These are phyloP conservation scores for Thomomys bottae DNA, from an alignment of 2,113 vertebrate genomes.

Conservation along the genomic window DNA sequence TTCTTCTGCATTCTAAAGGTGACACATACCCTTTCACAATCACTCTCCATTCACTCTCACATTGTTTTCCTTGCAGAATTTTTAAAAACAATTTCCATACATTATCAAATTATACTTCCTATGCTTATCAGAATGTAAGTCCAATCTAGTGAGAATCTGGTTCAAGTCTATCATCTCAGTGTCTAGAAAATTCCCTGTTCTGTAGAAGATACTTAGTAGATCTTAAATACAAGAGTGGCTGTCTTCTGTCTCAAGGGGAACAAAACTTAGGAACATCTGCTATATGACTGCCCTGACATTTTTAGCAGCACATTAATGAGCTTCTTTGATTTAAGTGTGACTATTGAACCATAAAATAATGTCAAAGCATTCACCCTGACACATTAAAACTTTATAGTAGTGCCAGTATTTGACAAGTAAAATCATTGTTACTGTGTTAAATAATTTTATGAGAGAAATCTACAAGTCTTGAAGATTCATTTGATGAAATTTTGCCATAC, in stretches of 20 bases:
- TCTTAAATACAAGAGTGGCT: conserved; percentile 11
- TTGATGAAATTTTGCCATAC: neutral
- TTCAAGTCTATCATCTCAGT: neutral
- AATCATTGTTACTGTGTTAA: conserved; percentile 30
- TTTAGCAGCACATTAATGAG: conserved; percentile 38
- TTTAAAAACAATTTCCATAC: neutral
- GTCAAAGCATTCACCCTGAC: neutral
- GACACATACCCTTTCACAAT: neutral
- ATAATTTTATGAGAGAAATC: conserved; percentile 22
- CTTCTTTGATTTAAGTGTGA: conserved; percentile 41
- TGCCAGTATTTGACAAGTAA: conserved; percentile 45
- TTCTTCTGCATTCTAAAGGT: neutral
- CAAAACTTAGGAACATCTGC: conserved; percentile 28
- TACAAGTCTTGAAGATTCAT: neutral
- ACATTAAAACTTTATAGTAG: conserved; percentile 36
- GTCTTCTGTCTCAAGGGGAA: neutral
- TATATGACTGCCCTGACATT: conserved; percentile 28
- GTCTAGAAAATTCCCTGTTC: neutral
- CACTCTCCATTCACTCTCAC: neutral
- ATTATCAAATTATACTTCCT: neutral
- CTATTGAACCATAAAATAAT: conserved; percentile 46
- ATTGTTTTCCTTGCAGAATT: neutral
- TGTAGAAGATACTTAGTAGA: neutral
- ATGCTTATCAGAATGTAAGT: neutral
- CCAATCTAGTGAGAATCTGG: neutral